Evolutionary conservation across 2,113 vertebrate genomes (phyloP), one percentile per base, ranked within the genome.

Genomic region (Corythaixoides concolor): DNA sequence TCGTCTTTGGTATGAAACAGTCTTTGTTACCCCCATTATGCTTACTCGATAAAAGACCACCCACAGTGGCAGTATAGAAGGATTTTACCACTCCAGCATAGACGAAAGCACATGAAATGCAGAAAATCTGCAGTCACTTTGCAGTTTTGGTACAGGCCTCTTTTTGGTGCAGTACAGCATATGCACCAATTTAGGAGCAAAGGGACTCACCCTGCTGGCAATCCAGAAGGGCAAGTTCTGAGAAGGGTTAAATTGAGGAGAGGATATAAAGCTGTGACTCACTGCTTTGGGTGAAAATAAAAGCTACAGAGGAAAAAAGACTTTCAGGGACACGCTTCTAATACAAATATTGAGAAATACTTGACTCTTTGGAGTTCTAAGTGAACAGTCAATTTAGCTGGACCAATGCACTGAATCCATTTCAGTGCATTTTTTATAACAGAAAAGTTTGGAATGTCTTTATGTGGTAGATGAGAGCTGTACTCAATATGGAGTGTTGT

Each of bases 61-160:
- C 15, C 26, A 9, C 17, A 32, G 32, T 79, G 39, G 70, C 77
- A 88, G 17, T 45, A 82, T 5, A 67, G 73, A 91, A 87, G 58
- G 70, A 78, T 96, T 97, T 93, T 85, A 74, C 62, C 63, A 62
- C 22, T 45, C 5, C 33, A 68, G 75, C 88, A 74, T 35, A 90
- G 88, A 70, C 52, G 55, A 50, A 73, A 84, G 88, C 85, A 63
- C 39, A 74, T 69, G 93, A 95, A 85, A 74, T 86, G 37, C 75
- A 94, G 84, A 80, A 95, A 90, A 88, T 83, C 64, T 84, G 56
- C 47, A n/a, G n/a, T 96, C 70, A 89, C 83, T 90, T 85, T 88
- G 83, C 87, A 66, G 47, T 58, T 80, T 72, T 91, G 75, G 55
- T 81, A 59, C 35, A 50, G 69, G 76, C 49, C 62, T 88, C 50